Conservation (phyloP, 2,888 invertebrate species). For the Dasysyrphus albostriatus region DNA sequence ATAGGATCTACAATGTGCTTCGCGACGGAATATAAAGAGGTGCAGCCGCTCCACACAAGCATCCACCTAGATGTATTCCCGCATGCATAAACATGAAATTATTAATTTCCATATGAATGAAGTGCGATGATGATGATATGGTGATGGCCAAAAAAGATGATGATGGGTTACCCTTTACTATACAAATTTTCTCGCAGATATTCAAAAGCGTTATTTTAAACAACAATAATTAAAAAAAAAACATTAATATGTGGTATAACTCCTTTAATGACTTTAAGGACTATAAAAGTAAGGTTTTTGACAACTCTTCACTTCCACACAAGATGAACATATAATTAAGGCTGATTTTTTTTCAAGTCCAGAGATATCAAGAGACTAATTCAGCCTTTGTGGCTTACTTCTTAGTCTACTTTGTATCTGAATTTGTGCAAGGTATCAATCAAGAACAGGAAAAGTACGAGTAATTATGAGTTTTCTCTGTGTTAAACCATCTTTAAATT, state of each 20-base stretch:
- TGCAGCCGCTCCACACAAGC: constrained; percentile 9
- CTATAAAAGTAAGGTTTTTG: constrained; percentile 25
- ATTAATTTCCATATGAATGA: constrained; percentile 74
- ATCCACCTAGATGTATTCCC: constrained; percentile 6
- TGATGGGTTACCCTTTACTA: constrained; percentile 37
- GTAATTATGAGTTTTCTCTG: constrained; percentile 54
- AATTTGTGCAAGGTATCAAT: constrained; percentile 44
- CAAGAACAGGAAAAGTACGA: constrained; percentile 47
- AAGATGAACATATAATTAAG: neutral
- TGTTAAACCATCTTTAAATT: neutral
- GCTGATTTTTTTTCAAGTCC: constrained; percentile 39
- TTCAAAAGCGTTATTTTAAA: constrained; percentile 15
- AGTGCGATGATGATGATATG: constrained; percentile 61
- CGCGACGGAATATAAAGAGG: constrained; percentile 27
- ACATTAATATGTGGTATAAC: neutral
- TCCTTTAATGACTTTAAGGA: constrained; percentile 19
- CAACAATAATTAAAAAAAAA: neutral
- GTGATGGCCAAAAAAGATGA: constrained; percentile 26
- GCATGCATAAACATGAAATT: constrained; percentile 71
- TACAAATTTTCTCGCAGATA: constrained; percentile 45
- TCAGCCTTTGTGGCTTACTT: neutral
- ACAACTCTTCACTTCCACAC: constrained; percentile 28
- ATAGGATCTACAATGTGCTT: constrained; percentile 37
- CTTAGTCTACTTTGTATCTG: neutral
- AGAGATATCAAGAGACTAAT: neutral